Evolutionary conservation across 2,797 vertebrate species (phyloP).

Genomic region (Tauraco hartlaubi): DNA sequence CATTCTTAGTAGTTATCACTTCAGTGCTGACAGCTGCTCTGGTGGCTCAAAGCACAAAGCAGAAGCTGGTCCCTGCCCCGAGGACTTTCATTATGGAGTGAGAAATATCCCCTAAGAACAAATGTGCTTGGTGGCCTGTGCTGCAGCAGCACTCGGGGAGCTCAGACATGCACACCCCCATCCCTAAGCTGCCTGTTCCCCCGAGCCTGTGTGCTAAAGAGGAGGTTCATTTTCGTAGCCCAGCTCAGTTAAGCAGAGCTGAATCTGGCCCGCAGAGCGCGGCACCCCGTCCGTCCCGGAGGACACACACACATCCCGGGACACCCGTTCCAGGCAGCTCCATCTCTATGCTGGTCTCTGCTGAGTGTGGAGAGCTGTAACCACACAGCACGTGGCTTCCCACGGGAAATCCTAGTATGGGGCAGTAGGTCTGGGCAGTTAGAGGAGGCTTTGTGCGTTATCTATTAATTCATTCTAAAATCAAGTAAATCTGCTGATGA

Average conservation of each 20-base stretch:
- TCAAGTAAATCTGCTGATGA: background rate
- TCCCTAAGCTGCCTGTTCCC: background rate
- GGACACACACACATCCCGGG: fast-evolving
- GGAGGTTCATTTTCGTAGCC: background rate
- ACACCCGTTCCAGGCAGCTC: background rate
- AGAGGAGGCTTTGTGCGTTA: background rate
- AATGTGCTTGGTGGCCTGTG: background rate
- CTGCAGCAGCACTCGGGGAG: background rate
- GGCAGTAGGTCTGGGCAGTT: background rate
- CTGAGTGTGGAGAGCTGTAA: background rate
- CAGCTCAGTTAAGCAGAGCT: background rate
- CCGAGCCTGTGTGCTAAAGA: background rate
- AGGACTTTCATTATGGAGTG: background rate
- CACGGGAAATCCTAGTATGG: fast-evolving
- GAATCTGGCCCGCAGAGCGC: background rate
- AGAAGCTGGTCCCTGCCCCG: fast-evolving
- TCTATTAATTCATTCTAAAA: background rate
- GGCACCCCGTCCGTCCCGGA: fast-evolving
- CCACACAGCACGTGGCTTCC: background rate
- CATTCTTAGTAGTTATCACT: background rate
- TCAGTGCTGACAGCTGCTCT: background rate
- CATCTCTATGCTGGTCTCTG: background rate
- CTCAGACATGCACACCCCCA: background rate
- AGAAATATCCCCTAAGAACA: background rate
- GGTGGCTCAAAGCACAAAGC: background rate